Evolutionary conservation across 2,113 vertebrate species (phyloP).

Genomic region (Stomatorhinus ivindoensis): DNA sequence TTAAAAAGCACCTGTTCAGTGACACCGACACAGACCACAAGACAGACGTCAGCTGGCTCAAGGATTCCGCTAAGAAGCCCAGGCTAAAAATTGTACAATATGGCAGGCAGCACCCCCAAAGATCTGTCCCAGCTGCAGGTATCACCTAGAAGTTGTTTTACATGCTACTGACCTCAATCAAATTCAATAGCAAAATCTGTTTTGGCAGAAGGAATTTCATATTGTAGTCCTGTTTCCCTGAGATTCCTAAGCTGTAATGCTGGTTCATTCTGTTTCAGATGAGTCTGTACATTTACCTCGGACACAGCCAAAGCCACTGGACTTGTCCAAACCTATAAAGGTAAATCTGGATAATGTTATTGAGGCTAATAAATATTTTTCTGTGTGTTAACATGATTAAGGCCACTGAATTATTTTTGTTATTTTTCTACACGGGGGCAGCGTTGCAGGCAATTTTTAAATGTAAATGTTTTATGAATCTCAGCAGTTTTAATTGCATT

Average conservation of each 20-base stretch:
- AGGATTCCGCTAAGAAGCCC: constrained; percentile 58
- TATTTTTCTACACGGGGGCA: background rate
- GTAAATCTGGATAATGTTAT: constrained; percentile 32
- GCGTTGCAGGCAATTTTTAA: background rate
- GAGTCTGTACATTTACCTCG: constrained; percentile 27
- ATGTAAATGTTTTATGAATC: background rate
- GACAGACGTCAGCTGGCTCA: constrained; percentile 80
- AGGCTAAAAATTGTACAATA: constrained; percentile 71
- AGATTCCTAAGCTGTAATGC: background rate
- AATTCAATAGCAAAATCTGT: background rate
- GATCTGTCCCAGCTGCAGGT: constrained; percentile 17
- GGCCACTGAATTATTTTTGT: background rate
- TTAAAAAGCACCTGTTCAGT: constrained; percentile 77
- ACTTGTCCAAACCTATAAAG: constrained; percentile 37
- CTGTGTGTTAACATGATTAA: background rate
- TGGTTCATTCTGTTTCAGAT: constrained; percentile 32
- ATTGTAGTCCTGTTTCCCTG: background rate
- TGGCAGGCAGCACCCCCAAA: constrained; percentile 52
- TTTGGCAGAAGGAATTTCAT: background rate
- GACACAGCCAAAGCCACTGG: constrained; percentile 29
- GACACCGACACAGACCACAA: constrained; percentile 74
- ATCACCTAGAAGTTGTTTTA: constrained; percentile 37
- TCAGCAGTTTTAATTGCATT: background rate
- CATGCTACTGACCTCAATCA: background rate
- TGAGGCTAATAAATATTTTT: background rate